A percentile compares a stretch with the other conserved stretches of the same genome.
phyloP scores from a whole-genome alignment of 2,888 invertebrate genomes.

The Palloptera scutellata region DNA sequence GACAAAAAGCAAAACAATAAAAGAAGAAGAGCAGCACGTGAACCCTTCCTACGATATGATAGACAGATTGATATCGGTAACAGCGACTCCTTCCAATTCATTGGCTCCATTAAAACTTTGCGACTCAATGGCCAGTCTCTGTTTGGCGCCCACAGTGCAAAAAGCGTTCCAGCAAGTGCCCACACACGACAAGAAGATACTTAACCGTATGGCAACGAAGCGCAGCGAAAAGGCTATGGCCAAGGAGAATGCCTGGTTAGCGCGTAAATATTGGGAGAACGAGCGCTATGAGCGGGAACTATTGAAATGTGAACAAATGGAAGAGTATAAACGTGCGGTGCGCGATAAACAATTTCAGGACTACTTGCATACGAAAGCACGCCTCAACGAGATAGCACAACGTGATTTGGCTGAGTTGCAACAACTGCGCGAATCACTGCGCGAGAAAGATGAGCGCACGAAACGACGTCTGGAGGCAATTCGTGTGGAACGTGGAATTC shows the following conservation, averaged over 20 bases:
- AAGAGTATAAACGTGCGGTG: conserved; percentile 58
- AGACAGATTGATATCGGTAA: neutral
- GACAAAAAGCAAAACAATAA: neutral
- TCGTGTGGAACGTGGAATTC: conserved; percentile 54
- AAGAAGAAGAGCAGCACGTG: conserved; percentile 23
- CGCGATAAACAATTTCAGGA: conserved; percentile 61
- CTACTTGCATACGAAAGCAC: conserved; percentile 56
- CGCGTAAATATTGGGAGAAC: conserved; percentile 63
- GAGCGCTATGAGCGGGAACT: conserved; percentile 61
- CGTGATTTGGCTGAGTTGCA: conserved; percentile 56
- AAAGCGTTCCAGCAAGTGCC: conserved; percentile 58
- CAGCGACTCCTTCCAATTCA: conserved; percentile 1
- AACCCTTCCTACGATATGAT: neutral
- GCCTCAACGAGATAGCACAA: conserved; percentile 58
- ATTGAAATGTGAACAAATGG: conserved; percentile 60
- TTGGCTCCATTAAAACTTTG: conserved; percentile 45
- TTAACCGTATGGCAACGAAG: conserved; percentile 63
- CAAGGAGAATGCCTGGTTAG: conserved; percentile 62
- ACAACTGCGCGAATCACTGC: conserved; percentile 52
- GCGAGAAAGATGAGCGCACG: conserved; percentile 55
- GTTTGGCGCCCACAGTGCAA: conserved; percentile 55
- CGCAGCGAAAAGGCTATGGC: conserved; percentile 55
- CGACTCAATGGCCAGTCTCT: conserved; percentile 60
- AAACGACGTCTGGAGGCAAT: conserved; percentile 56
- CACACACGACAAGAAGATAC: conserved; percentile 60